Conservation (phyloP, 2,113 vertebrate genomes). For the Sander vitreus region DNA sequence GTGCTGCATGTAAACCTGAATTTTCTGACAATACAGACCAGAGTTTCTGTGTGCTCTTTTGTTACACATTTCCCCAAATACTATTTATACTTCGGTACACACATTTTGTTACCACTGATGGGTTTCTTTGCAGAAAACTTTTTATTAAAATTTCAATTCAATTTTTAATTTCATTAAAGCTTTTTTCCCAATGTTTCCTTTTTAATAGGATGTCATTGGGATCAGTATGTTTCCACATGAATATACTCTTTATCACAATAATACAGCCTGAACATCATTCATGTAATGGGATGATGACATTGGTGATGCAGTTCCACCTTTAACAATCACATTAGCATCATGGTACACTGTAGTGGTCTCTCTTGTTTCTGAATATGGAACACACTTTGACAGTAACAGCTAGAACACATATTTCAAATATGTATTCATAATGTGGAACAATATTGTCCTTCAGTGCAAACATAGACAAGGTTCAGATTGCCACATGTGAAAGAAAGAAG, state of each 20-base stretch:
- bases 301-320: slow-evolving; percentile 4
- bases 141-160: background rate
- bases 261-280: background rate
- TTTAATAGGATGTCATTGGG: background rate
- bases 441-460: background rate
- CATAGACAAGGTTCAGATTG: background rate
- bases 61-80: background rate
- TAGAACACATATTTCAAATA: slow-evolving; percentile 5
- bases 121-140: background rate
- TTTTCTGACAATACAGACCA: slow-evolving; percentile 4
- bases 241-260: background rate
- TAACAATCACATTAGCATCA: background rate
- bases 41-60: slow-evolving; percentile 1
- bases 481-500: background rate
- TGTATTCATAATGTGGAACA: slow-evolving; percentile 1
- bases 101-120: background rate
- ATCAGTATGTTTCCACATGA: background rate
- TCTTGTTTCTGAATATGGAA: background rate
- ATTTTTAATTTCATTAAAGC: background rate
- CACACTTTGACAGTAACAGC: background rate
- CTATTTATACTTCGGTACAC: background rate
- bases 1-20: slow-evolving; percentile 39
- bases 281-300: background rate
- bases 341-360: background rate
- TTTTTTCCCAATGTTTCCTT: background rate